These are phyloP conservation scores for Drosophila lowei DNA, from an alignment of 1,140 invertebrate species.

Conservation along the genomic window DNA sequence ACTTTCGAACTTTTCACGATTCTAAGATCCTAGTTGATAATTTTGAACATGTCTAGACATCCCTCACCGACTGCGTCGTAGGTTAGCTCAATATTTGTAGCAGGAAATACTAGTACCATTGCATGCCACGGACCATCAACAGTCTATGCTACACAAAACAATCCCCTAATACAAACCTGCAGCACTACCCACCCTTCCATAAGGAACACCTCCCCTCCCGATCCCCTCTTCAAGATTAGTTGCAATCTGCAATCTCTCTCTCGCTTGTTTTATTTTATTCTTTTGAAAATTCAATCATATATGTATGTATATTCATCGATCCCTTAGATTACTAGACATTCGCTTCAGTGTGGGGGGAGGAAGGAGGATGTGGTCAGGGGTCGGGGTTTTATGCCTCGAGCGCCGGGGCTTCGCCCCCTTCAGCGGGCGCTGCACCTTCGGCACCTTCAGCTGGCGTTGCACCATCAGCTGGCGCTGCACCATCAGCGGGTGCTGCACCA, in stretches of 20 bases:
- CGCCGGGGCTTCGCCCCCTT: too few species aligned
- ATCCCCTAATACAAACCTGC: not conserved
- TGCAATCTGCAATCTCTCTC: not conserved
- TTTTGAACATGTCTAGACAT: constrained; percentile 23
- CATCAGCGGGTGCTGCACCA: too few species aligned
- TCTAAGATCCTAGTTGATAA: constrained; percentile 24
- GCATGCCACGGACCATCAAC: constrained; percentile 14
- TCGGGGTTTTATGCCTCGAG: too few species aligned
- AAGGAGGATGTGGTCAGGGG: too few species aligned
- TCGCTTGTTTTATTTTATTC: constrained; percentile 15
- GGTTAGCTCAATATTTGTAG: constrained; percentile 23
- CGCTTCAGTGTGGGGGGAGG: not conserved
- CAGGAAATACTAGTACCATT: not conserved
- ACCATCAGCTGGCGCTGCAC: too few species aligned
- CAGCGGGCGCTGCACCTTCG: too few species aligned
- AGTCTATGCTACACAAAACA: constrained; percentile 3
- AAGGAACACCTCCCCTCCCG: too few species aligned
- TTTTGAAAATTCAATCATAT: constrained; percentile 1
- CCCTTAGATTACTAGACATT: constrained; percentile 9
- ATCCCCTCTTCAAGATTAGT: too few species aligned
- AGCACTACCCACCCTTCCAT: too few species aligned
- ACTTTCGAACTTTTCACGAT: constrained; percentile 27
- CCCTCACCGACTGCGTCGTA: constrained; percentile 14
- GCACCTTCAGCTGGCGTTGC: too few species aligned
- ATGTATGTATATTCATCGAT: constrained; percentile 6